Evolutionary conservation across 1,140 invertebrate species (phyloP).

Genomic region (Leptestheria dahalacensis): DNA sequence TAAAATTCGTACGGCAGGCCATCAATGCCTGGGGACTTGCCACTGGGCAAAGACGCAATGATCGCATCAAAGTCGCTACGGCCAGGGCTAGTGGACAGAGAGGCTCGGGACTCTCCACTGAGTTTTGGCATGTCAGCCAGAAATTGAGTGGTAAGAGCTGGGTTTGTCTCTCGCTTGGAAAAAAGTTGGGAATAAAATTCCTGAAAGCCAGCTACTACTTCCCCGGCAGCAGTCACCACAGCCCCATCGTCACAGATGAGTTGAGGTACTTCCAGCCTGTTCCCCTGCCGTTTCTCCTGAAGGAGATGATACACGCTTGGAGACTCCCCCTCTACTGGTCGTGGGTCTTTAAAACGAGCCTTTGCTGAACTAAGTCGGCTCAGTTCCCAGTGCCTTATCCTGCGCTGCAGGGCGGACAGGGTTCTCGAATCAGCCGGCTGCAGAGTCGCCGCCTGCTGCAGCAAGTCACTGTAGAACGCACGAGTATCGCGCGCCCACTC

Average conservation of each 20-base stretch:
- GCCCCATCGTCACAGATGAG: too few relatives aligned
- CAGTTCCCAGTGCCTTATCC: neutral
- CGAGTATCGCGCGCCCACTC: neutral
- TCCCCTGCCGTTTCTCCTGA: neutral
- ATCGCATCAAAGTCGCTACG: neutral
- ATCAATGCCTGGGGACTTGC: neutral
- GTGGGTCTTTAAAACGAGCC: neutral
- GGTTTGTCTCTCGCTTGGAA: neutral
- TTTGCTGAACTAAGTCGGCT: neutral
- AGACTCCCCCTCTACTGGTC: neutral
- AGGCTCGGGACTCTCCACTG: neutral
- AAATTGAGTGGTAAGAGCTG: neutral
- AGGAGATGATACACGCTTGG: neutral
- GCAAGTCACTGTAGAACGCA: neutral
- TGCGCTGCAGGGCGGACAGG: neutral
- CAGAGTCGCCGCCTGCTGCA: neutral
- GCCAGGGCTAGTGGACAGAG: neutral
- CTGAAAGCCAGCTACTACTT: too few relatives aligned
- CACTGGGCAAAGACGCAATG: neutral
- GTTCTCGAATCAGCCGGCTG: neutral
- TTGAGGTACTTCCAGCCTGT: too few relatives aligned
- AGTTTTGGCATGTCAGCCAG: neutral
- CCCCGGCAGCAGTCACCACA: too few relatives aligned
- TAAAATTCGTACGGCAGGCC: slow-evolving; percentile 1
- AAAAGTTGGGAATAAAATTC: neutral